phyloP scores from a whole-genome alignment of 2,888 invertebrate species.

The Aporophyla nigra region DNA sequence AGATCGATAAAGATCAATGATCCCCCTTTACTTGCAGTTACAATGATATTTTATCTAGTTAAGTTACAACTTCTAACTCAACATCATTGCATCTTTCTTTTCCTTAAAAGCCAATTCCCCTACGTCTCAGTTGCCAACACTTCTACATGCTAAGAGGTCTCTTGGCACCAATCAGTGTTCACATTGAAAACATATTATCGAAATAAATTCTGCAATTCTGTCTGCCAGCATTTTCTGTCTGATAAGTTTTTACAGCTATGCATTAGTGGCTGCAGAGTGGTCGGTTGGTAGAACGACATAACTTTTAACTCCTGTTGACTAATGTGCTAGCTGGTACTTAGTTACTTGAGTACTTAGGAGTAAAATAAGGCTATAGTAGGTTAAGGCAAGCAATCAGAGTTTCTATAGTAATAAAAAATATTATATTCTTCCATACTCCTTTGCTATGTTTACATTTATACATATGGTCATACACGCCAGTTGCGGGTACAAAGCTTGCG shows the following conservation, averaged over 20 bases:
- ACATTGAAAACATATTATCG: constrained; percentile 55
- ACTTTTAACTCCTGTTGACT: constrained; percentile 53
- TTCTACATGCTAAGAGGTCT: constrained; percentile 32
- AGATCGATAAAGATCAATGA: not conserved
- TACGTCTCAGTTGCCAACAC: constrained; percentile 36
- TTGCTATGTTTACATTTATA: not conserved
- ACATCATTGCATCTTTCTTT: not conserved
- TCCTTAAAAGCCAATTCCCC: constrained; percentile 14
- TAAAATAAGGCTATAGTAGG: not conserved
- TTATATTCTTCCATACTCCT: not conserved
- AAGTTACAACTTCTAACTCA: not conserved
- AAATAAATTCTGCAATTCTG: constrained; percentile 49
- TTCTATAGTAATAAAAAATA: not conserved
- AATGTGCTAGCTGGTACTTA: constrained; percentile 46
- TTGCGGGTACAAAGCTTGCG: too few relatives aligned
- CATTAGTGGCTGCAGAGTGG: constrained; percentile 51
- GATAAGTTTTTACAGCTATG: constrained; percentile 45
- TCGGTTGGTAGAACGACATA: constrained; percentile 34
- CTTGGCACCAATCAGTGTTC: constrained; percentile 45
- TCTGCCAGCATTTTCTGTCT: constrained; percentile 13
- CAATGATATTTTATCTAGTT: not conserved
- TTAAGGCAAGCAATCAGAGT: not conserved
- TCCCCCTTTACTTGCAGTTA: not conserved
- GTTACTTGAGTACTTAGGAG: constrained; percentile 33
- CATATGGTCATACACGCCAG: not conserved